Conservation (phyloP, 1,140 invertebrate species). For the Scaptodrosophila lebanonensis region DNA sequence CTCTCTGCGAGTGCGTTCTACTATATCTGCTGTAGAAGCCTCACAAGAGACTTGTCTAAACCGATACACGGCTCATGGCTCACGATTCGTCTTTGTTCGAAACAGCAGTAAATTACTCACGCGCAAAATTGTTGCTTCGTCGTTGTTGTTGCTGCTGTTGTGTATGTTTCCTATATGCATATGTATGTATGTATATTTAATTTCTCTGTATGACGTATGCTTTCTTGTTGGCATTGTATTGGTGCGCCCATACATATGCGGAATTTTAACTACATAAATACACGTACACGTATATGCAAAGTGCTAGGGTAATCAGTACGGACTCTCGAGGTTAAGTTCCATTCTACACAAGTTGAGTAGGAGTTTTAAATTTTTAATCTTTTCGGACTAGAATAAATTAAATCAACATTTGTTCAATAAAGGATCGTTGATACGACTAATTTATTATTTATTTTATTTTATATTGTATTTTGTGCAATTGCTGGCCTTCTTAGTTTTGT, state of each 20-base stretch:
- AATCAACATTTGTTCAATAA: too few relatives aligned
- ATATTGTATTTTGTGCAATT: too few relatives aligned
- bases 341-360: too few relatives aligned
- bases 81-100: slow-evolving; percentile 11
- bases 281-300: slow-evolving; percentile 1
- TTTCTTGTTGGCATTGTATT: slow-evolving; percentile 41
- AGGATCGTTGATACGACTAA: too few relatives aligned
- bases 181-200: not conserved
- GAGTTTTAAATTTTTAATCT: too few relatives aligned
- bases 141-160: slow-evolving; percentile 17
- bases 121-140: slow-evolving; percentile 53
- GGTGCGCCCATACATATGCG: slow-evolving; percentile 8
- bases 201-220: slow-evolving; percentile 50
- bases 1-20: slow-evolving; percentile 13
- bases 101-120: slow-evolving; percentile 66
- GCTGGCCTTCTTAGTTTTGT: too few relatives aligned
- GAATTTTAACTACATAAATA: not conserved
- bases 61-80: slow-evolving; percentile 15
- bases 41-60: slow-evolving; percentile 55
- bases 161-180: slow-evolving; percentile 53
- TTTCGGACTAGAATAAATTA: too few relatives aligned
- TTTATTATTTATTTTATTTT: too few relatives aligned
- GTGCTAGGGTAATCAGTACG: too few relatives aligned
- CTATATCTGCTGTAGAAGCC: slow-evolving; percentile 67
- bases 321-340: too few relatives aligned